Evolutionary conservation across 2,888 invertebrate genomes (phyloP), one percentile per base, ranked within the genome.

Genomic region (Galerucella pusilla): DNA sequence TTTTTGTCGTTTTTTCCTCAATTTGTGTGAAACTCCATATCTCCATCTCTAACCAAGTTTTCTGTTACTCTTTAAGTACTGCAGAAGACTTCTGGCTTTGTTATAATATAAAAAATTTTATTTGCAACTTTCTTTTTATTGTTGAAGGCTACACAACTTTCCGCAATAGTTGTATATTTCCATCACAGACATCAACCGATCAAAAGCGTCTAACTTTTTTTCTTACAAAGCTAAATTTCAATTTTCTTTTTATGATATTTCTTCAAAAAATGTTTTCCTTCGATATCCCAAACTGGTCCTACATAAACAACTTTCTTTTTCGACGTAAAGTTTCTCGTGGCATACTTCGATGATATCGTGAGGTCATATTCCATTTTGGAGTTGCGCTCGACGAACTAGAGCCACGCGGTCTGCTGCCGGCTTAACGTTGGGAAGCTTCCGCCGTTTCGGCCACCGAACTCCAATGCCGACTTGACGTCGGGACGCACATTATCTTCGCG

Each of bases 371-470:
- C 45, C 25, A 35, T 61, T 70, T 70, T 4, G 5, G 70, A 70
- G 70, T 52, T 70, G 70, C 70, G 70, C 70, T 5, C 63, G 52
- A 16, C 35, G 28, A 28, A 3, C 2, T 3, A 11, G 35, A 61
- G 28, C 35, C 70, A 64, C 70, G 63, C 61, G 70, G 70, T 70
- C 60, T 70, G 70, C 63, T 11, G 20, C 63, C 35, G 42, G 28
- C 12, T 20, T 20, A 20, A 10, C 52, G 70, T 61, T 63, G 70
- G 28, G 28, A 28, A 28, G 63, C 52, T 14, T 45, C 28, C 70
- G 63, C n/a, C 70, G 63, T 63, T 68, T 49, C 42, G 61, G 61
- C 52, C n/a, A 45, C 35, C 28, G 61, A 61, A 61, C 61, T 61
- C 14, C 52, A 63, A 61, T 70, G 63, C 63, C 70, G 54, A 64